Evolutionary conservation across 2,888 invertebrate genomes (phyloP), one percentile per base, ranked within the genome.

Genomic region (Tenodera sinensis): DNA sequence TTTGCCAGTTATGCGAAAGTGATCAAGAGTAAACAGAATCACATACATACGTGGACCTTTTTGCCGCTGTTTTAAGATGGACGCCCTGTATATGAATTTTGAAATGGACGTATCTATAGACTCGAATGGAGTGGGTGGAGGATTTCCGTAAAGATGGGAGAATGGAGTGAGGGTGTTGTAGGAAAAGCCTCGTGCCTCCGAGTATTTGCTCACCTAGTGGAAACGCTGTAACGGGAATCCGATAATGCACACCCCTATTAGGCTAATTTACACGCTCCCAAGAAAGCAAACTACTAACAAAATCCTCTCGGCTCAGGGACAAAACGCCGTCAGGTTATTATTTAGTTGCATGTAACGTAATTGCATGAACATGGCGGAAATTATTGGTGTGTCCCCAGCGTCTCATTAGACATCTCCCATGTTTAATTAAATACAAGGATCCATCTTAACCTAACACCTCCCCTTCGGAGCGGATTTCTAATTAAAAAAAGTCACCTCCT

Each of bases 341-440:
- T 87, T 83, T 83, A 87, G 87, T 42, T 83, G 30, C 34, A 71
- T n/a, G 87, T 34, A 54, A 27, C 87, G 82, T 87, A 87, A 87
- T 87, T 87, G 83, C 87, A 71, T 83, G 28, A 87, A 87, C 87
- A 87, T n/a, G 83, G 82, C 27, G 42, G 87, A 87, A 87, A 87
- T 87, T 87, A 83, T 87, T 34, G 82, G 87, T 82, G 28, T 12
- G 87, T 87, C 87, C 83, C 87, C 7, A 28, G 34, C 34, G 87
- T 83, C 87, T 87, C 87, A 87, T 87, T 87, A 87, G 82, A 82
- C 34, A 71, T 83, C 88, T 85, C 71, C 85, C 88, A 88, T 88
- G 88, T 88, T 88, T 88, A 88, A 88, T 88, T 88, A 88, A 88
- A 88, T 88, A 88, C 85, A 82, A 85, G 83, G 85, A 85, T 85